Conservation (phyloP, 1,140 invertebrate species). For the Coenobita brevimanus region DNA sequence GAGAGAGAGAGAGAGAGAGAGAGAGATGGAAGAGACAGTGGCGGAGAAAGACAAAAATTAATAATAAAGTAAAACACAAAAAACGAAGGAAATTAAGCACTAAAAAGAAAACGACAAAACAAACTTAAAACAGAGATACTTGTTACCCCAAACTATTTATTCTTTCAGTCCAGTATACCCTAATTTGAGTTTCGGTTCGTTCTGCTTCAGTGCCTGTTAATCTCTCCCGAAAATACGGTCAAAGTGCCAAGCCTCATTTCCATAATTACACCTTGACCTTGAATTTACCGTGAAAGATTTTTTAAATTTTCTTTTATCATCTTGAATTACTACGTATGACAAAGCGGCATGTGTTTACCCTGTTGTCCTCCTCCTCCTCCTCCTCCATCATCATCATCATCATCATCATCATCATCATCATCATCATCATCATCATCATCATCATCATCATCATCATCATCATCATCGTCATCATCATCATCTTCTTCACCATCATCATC, state of each 20-base stretch:
- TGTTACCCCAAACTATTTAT: too few species aligned
- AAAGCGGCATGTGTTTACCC: too few species aligned
- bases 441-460: constrained; percentile 2
- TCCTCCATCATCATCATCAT: background rate
- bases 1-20: background rate
- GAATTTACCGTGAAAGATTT: too few species aligned
- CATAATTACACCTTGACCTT: too few species aligned
- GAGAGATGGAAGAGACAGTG: background rate
- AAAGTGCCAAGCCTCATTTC: too few species aligned
- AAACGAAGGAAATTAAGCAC: background rate
- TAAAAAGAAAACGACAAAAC: background rate
- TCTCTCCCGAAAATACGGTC: too few species aligned
- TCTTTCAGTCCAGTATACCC: too few species aligned
- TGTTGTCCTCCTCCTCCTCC: background rate
- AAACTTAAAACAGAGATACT: too few species aligned
- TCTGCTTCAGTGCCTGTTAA: too few species aligned
- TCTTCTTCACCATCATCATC: background rate
- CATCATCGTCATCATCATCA: constrained; percentile 1
- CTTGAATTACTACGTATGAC: too few species aligned
- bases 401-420: constrained; percentile 1
- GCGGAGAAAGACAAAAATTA: background rate
- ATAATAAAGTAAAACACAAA: background rate
- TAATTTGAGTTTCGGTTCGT: too few species aligned
- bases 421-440: constrained; percentile 1
- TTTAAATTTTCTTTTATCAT: too few species aligned